A percentile compares a stretch with the other conserved stretches of the same genome.
Conservation (phyloP, 64 coral and sea anemone genomes). For the Actinia equina region DNA sequence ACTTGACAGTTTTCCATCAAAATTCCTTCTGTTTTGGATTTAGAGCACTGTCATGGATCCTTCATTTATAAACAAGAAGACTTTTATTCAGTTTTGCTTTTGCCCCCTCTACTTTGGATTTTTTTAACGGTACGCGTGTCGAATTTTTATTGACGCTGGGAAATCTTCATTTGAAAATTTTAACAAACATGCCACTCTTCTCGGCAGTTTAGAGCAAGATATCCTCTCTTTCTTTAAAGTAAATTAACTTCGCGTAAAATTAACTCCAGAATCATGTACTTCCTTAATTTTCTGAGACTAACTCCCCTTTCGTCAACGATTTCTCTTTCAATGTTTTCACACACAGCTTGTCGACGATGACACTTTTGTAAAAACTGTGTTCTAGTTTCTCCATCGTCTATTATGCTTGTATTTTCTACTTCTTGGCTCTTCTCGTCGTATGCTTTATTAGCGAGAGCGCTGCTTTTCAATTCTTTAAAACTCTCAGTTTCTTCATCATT, state of each 20-base stretch:
- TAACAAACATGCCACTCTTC: neutral
- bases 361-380: slow-evolving; percentile 23
- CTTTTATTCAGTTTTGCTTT: no score
- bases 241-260: slow-evolving; percentile 38
- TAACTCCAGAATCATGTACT: slow-evolving; percentile 35
- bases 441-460: neutral
- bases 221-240: neutral
- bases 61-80: no score
- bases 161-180: neutral
- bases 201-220: neutral
- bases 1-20: neutral
- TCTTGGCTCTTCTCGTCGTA: neutral
- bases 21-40: neutral
- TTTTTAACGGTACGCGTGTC: no score
- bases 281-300: slow-evolving; percentile 43
- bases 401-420: neutral
- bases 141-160: no score
- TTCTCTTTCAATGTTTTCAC: slow-evolving; percentile 60
- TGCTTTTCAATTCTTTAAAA: neutral
- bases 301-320: slow-evolving; percentile 27
- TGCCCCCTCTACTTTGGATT: no score
- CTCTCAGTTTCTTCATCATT: neutral
- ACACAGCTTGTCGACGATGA: slow-evolving; percentile 38
- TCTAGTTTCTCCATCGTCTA: neutral
- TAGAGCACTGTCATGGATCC: no score